Percentiles rank a stretch among this genome's conserved stretches.
Conservation (phyloP, 2,888 invertebrate species). For the Fissipunctia ypsillon region DNA sequence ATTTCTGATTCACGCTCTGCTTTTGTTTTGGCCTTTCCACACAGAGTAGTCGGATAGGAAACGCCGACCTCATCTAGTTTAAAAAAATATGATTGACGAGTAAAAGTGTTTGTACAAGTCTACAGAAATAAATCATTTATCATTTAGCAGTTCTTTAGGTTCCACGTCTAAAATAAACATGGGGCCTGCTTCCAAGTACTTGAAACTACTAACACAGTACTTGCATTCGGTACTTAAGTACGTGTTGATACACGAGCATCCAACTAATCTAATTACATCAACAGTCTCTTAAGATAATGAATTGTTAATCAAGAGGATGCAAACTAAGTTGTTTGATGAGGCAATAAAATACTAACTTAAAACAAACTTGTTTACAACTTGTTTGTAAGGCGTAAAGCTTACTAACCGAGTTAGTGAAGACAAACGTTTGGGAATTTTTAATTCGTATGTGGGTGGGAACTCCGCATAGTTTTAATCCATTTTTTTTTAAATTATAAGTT, state of each 20-base stretch:
- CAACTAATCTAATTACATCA: conserved; percentile 58
- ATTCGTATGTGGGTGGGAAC: background rate
- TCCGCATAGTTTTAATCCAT: too few relatives aligned
- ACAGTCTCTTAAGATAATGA: conserved; percentile 57
- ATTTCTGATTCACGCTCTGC: too few relatives aligned
- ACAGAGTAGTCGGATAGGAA: too few relatives aligned
- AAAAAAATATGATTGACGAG: too few relatives aligned
- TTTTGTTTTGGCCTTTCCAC: too few relatives aligned
- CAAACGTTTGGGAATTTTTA: conserved; percentile 11
- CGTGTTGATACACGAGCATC: conserved; percentile 19
- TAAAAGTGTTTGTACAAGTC: too few relatives aligned
- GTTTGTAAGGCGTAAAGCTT: conserved; percentile 55
- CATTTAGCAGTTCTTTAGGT: too few relatives aligned
- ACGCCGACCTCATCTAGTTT: too few relatives aligned
- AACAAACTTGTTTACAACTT: conserved; percentile 58
- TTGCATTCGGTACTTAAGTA: conserved; percentile 5
- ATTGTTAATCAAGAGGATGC: conserved; percentile 62
- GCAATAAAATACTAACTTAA: conserved; percentile 63
- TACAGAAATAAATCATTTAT: too few relatives aligned
- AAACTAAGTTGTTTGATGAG: conserved; percentile 61
- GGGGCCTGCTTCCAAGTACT: background rate
- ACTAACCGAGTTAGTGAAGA: conserved; percentile 59
- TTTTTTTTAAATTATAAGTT: too few relatives aligned
- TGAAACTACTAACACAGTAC: background rate
- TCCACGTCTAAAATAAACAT: background rate